phyloP scores from a whole-genome alignment of 2,888 invertebrate genomes.

The Icerya purchasi region DNA sequence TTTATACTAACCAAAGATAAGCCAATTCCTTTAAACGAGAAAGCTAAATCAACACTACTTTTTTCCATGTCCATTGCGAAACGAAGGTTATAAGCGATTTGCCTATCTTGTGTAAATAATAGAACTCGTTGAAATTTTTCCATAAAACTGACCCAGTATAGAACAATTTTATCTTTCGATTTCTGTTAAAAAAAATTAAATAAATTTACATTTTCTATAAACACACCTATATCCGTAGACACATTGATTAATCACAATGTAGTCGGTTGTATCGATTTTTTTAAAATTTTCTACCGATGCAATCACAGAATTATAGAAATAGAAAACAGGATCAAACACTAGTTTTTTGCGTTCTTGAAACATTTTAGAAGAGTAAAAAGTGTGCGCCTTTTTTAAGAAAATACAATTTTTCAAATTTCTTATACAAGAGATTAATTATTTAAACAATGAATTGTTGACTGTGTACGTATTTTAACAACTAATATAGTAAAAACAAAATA shows the following conservation, averaged over 20 bases:
- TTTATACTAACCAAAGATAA: slow-evolving; percentile 31
- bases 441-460: too few relatives aligned
- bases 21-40: slow-evolving; percentile 45
- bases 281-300: background rate
- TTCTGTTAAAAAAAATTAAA: slow-evolving; percentile 32
- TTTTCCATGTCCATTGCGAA: slow-evolving; percentile 40
- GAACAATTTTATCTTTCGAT: slow-evolving; percentile 48
- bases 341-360: too few relatives aligned
- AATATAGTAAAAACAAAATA: too few relatives aligned
- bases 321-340: too few relatives aligned
- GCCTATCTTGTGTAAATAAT: slow-evolving; percentile 51
- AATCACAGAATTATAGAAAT: too few relatives aligned
- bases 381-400: too few relatives aligned
- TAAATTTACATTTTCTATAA: slow-evolving; percentile 3
- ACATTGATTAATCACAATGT: background rate
- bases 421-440: too few relatives aligned
- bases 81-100: slow-evolving; percentile 39
- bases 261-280: background rate
- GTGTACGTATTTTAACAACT: too few relatives aligned
- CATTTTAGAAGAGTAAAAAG: too few relatives aligned
- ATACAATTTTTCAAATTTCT: too few relatives aligned
- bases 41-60: slow-evolving; percentile 41
- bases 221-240: background rate
- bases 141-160: slow-evolving; percentile 61
- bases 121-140: slow-evolving; percentile 52